Percentiles rank a stretch among this genome's conserved stretches.
These are phyloP conservation scores for Raphicerus campestris DNA, from an alignment of 2,113 vertebrate genomes.

Conservation along the genomic window DNA sequence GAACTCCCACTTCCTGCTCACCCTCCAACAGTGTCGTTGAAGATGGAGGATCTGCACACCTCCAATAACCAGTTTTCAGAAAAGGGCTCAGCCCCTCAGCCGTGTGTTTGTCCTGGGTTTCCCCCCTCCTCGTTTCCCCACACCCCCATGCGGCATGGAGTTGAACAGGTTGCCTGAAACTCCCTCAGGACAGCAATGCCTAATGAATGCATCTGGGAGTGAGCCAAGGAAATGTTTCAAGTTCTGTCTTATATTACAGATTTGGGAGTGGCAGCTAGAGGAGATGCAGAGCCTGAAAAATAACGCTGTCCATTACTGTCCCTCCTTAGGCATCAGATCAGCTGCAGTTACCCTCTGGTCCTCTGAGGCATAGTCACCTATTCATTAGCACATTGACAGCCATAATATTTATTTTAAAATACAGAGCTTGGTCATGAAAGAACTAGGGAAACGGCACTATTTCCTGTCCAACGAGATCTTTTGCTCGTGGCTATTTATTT, in stretches of 20 bases:
- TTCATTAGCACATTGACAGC: not conserved
- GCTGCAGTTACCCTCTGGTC: not conserved
- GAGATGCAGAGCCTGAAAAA: not conserved
- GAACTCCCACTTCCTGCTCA: not conserved
- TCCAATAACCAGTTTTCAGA: not conserved
- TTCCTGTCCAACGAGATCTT: conserved; percentile 28
- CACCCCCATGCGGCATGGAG: not conserved
- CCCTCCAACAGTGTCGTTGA: not conserved
- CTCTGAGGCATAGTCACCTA: not conserved
- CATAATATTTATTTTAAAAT: conserved; percentile 45
- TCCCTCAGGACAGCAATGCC: not conserved
- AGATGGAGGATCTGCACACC: not conserved
- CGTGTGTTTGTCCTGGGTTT: not conserved
- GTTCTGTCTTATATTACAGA: not conserved
- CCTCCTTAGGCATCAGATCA: not conserved
- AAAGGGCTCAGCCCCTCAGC: not conserved
- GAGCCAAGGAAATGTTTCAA: not conserved
- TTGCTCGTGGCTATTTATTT: conserved; percentile 7
- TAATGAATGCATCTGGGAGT: not conserved
- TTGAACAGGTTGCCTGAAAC: not conserved
- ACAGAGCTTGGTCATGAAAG: not conserved
- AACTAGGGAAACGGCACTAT: not conserved
- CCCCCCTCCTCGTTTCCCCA: not conserved
- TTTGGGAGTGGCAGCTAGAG: not conserved
- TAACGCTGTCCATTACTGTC: not conserved